Base-by-base conservation (phyloP, 2,113 vertebrate genomes). In the Salvelinus fontinalis region DNA sequence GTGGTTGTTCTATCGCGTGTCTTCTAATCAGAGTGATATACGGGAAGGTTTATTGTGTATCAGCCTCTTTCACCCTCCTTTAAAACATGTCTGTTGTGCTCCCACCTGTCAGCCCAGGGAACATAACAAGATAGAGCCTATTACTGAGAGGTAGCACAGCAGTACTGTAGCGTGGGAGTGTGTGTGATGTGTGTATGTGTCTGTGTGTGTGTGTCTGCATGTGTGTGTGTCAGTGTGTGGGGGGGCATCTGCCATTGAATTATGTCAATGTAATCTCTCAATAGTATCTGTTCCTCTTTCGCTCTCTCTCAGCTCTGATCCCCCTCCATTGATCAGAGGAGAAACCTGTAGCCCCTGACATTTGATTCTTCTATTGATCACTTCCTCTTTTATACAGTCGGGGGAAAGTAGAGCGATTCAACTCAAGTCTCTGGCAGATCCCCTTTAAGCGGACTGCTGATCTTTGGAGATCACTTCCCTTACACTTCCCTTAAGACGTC, bases 261-360 rank as follows among this genome's bases (percentile, higher is more conserved):
- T 75, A 91, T 84, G 89, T 92, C 88, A 88, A 86, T 90, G 87
- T 90, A 92, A 93, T 92, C 91, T 92, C 89, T 93, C 89, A 89
- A 91, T 87, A 87, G 88, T 91, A 92, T 93, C 93, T 89, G 89
- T 86, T 91, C 86, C 83, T 87, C 88, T 86, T 84, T 81, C 85
- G 86, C 65, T 39, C 74, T 74, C 89, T 89, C 88, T 89, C 87
- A 89, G 91, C 91, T 90, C 90, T 89, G 89, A 92, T 92, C 90
- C 74, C 81, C 86, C 89, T 89, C 90, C 88, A 94, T 93, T 94
- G 93, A 94, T 94, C 92, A 93, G 89, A 90, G 87, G 83, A 90
- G 88, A 91, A 91, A 91, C 87, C 91, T 92, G 90, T 91, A 90
- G 91, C 88, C 88, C 74, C 90, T 88, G 93, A 94, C 90, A 94